Base-by-base conservation (phyloP, 1,140 invertebrate species). In the Drosophila baimaii region DNA sequence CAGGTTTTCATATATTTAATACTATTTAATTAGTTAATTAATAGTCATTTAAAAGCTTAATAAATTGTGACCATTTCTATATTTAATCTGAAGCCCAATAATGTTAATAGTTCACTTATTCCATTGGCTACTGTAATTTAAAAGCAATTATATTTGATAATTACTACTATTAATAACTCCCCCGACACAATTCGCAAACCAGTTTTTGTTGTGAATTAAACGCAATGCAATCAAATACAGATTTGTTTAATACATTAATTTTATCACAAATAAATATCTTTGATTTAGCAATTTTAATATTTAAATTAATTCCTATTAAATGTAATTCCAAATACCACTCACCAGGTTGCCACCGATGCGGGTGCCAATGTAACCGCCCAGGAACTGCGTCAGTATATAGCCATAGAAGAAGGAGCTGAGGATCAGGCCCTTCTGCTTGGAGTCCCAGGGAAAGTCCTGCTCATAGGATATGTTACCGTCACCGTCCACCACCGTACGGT, bases 341-440 rank as follows among this genome's bases (percentile, higher is more conserved):
- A 96, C 95, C 74, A 95, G 94, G 92, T 93, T 94, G 92, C 93
- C 96, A 79, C 95, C 95, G 79, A 95, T 94, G 82, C 94, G 94
- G 66, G 95, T 93, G 13, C 94, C 95, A n/a, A 96, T 90, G 93
- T 94, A 96, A 25, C 96, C 96, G 5, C 96, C 97, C 0, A 95
- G 92, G 49, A 96, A 92, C 90, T 96, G 96, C 0, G 96, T 96
- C 29, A 95, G 91, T 33, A 96, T 94, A 80, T 96, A 96, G 8
- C 96, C 96, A 80, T 96, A 97, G 92, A 98, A 98, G 93, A 98
- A 98, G 0, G 97, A 96, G 81, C 97, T 97, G 23, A 98, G 92
- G 39, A 98, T 94, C 10, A 97, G 91, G 3, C 97, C 97, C 92
- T 96, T 96, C 10, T 95, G 94, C 84, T 95, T 94, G 3, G 95